Conservation (phyloP, 64 coral and sea anemone species). For the Dendrophyllia cribrosa region DNA sequence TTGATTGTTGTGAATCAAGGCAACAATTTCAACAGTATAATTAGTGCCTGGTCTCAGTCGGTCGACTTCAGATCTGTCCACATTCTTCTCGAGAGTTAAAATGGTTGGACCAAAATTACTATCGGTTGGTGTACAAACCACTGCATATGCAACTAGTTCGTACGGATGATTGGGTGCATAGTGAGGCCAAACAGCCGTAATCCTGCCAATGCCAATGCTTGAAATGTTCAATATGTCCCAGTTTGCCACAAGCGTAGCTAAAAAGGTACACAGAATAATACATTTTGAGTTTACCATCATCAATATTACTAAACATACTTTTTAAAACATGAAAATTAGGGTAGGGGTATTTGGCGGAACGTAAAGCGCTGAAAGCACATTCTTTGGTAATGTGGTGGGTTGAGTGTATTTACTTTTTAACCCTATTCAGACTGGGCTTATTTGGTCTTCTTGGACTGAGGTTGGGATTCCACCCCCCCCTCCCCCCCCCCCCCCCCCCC, state of each 20-base stretch:
- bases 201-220: not conserved
- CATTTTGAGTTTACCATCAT: no score
- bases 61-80: not conserved
- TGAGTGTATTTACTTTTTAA: no score
- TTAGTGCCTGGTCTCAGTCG: not conserved
- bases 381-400: no score
- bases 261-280: not conserved
- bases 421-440: no score
- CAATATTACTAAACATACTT: no score
- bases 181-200: not conserved
- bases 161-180: not conserved
- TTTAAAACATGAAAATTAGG: no score
- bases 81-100: not conserved
- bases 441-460: no score
- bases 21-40: conserved; percentile 10
- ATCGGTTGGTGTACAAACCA: conserved; percentile 17
- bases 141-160: not conserved
- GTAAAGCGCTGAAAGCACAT: no score
- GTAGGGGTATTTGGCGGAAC: no score
- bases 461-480: no score
- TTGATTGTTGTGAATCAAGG: not conserved
- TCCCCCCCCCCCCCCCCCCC: no score
- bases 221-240: not conserved
- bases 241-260: not conserved
- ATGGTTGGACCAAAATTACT: not conserved